Evolutionary conservation across 2,113 vertebrate species (phyloP), one percentile per base, ranked within the genome.

Genomic region (Dunckerocampus dactyliophorus): DNA sequence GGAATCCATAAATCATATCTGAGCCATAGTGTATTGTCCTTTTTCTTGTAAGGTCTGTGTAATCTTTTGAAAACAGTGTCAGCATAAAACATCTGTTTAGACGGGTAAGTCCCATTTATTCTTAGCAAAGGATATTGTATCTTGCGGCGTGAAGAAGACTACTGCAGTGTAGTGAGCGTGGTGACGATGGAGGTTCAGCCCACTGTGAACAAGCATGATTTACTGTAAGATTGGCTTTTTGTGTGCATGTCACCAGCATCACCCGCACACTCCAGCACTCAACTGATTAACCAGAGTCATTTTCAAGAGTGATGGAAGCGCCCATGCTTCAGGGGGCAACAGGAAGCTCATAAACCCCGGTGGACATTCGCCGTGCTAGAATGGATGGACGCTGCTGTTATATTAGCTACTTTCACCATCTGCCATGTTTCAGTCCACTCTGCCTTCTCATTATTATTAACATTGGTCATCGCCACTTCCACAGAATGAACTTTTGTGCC

Each of bases 241-340:
- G 63, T 78, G 67, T 16, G 24, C 61, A 17, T 13, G 62, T 75
- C 75, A 77, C 56, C 65, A 52, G 54, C 69, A 56, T 34, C 45
- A 34, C 63, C 37, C 58, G 43, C 74, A 72, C 71, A 82, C 65
- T 80, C 59, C 74, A 70, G 74, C 74, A 84, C 81, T 88, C 81
- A 75, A 65, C 80, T 82, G 84, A 88, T 88, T 81, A 86, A 86
- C 85, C 80, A 68, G 75, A 83, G 68, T 80, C 69, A 81, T 87
- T 80, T 85, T 58, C 63, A 75, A 77, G 86, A 87, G 77, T 80
- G 82, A 87, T 85, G 76, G 73, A 79, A 59, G 76, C 76, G 67
- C 8, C 55, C 11, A 45, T 66, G 28, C 71, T 61, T 69, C 46
- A 21, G 60, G 19, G 19, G 56, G 65, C 64, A 54, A 58, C 48